phyloP scores from a whole-genome alignment of 2,113 vertebrate species.

The Phyllopteryx taeniolatus region DNA sequence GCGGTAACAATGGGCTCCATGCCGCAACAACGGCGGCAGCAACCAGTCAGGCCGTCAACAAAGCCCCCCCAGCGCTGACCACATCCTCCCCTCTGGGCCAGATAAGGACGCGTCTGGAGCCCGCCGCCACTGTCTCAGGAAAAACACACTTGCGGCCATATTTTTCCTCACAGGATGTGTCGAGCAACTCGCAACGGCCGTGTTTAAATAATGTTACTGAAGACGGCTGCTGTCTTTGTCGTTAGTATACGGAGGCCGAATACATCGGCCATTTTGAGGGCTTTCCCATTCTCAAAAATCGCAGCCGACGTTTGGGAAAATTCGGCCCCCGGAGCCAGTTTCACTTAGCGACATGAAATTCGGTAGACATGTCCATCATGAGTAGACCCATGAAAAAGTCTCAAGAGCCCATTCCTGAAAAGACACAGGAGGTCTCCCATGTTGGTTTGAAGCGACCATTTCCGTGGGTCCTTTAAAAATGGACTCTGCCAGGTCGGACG shows the following conservation, averaged over 20 bases:
- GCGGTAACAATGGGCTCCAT: constrained; percentile 65
- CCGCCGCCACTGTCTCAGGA: constrained; percentile 52
- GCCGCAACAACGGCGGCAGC: constrained; percentile 47
- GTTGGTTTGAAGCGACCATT: too few species aligned
- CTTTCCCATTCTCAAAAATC: too few species aligned
- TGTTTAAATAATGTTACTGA: not conserved
- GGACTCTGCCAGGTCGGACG: too few species aligned
- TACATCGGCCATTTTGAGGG: too few species aligned
- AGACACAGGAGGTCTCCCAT: not conserved
- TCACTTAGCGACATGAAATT: not conserved
- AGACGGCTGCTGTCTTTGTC: not conserved
- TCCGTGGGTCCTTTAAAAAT: too few species aligned
- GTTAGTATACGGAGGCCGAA: not conserved
- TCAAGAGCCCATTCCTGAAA: not conserved
- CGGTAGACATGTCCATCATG: not conserved
- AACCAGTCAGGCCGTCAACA: constrained; percentile 54
- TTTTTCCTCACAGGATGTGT: constrained; percentile 68
- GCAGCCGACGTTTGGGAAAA: too few species aligned
- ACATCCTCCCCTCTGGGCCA: constrained; percentile 73
- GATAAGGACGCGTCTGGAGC: constrained; percentile 68
- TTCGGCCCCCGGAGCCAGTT: too few species aligned
- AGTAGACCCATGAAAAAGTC: not conserved
- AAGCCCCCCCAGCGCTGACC: constrained; percentile 65
- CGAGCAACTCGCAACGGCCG: constrained; percentile 36
- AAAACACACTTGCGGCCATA: constrained; percentile 62